Evolutionary conservation across 2,888 invertebrate species (phyloP), one percentile per base, ranked within the genome.

Genomic region (Drosophila bunnanda): DNA sequence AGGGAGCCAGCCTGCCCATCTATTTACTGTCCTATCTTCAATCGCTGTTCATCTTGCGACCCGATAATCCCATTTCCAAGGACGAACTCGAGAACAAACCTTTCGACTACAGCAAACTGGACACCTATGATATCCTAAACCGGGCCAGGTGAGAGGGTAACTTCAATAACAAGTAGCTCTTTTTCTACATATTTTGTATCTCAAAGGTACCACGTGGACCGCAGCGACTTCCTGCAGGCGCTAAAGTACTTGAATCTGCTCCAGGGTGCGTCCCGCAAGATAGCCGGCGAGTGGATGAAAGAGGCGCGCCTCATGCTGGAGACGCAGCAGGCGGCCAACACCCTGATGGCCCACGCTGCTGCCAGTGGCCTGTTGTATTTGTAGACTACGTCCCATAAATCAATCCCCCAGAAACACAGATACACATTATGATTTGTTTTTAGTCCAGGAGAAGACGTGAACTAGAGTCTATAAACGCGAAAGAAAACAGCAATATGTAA

Each of bases 11-110:
- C 0, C 92, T 98, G 56, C 96, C 96, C 0, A 93, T 96, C 12
- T 97, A 97, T 93, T 93, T 98, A 81, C 93, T 98, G 15, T 98
- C 98, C 3, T 98, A 96, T 93, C 90, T 99, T 43, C 98, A 98
- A 92, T 97, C 97, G n/a, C 92, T 96, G 77, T 93, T 99, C 65
- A 93, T 97, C 46, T 93, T 96, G 82, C 95, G 95, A 68, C 94
- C 95, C 20, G 93, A 94, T 65, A 94, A 94, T 82, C 95, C 95
- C 64, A 96, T 97, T 79, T 95, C 97, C 0, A 93, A 94, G 65
- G 94, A 94, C 28, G 97, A 97, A 90, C 92, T 97, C 41, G 94
- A 95, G 53, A 95, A 97, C 90, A 94, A 95, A 79, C 94, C 95
- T 6, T 94, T 95, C 58, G 96, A 98, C 91, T 95, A 96, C 82